Evolutionary conservation across 2,888 invertebrate genomes (phyloP).

Genomic region (Caenorhabditis doughertyi): DNA sequence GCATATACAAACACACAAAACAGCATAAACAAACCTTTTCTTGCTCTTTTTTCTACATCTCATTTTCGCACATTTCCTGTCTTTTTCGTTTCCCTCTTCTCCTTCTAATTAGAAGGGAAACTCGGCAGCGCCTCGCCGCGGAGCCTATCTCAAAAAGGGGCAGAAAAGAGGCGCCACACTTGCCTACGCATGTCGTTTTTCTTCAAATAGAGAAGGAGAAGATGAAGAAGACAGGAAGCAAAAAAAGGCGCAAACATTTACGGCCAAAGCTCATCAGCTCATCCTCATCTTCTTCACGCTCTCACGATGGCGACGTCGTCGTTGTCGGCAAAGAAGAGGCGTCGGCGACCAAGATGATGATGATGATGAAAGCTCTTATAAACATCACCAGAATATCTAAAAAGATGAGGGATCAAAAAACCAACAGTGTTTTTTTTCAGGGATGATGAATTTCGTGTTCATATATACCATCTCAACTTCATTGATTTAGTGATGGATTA

Average conservation of each 20-base stretch:
- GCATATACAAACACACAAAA: conserved; percentile 31
- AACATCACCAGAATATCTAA: conserved; percentile 28
- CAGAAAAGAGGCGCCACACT: conserved; percentile 4
- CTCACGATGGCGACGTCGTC: neutral
- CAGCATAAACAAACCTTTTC: conserved; percentile 26
- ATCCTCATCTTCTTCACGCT: conserved; percentile 7
- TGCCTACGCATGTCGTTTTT: conserved; percentile 21
- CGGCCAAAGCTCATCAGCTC: conserved; percentile 42
- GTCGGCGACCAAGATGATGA: conserved; percentile 14
- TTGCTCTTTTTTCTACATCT: conserved; percentile 7
- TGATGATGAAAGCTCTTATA: conserved; percentile 13
- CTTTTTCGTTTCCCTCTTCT: neutral
- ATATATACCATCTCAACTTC: conserved; percentile 35
- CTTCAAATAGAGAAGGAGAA: conserved; percentile 19
- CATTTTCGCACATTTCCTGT: conserved; percentile 6
- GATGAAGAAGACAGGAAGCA: too few species aligned
- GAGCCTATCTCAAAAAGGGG: neutral
- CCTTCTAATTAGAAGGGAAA: conserved; percentile 44
- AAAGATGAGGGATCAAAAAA: conserved; percentile 17
- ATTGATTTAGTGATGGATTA: conserved; percentile 14
- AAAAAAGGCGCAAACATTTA: conserved; percentile 8
- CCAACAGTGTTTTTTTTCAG: conserved; percentile 28
- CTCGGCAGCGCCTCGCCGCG: neutral
- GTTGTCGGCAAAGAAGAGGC: neutral
- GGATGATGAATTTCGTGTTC: conserved; percentile 14